A percentile compares a stretch with the other conserved stretches of the same genome.
These are phyloP conservation scores for Nanorana parkeri DNA, from an alignment of 2,113 vertebrate genomes.

Conservation along the genomic window DNA sequence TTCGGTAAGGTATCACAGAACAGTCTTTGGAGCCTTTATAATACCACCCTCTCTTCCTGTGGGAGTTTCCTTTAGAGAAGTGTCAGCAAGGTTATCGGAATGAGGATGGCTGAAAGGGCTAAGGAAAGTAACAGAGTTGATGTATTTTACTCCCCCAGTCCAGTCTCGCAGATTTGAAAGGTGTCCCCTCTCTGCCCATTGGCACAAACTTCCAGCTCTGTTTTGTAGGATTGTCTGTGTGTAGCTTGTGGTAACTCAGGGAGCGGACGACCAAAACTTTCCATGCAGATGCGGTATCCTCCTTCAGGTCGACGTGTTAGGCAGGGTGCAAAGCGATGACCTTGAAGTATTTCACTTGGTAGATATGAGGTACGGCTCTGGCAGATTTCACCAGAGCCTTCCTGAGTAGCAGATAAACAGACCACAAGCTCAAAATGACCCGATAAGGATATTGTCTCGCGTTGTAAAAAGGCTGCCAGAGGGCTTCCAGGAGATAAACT, in stretches of 20 bases:
- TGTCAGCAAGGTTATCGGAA: conserved; percentile 19
- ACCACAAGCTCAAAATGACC: conserved; percentile 89
- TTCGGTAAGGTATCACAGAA: conserved; percentile 39
- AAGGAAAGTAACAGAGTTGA: conserved; percentile 8
- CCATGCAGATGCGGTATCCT: conserved; percentile 84
- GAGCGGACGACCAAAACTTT: conserved; percentile 87
- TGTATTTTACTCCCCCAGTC: conserved; percentile 70
- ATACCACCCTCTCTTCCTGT: conserved; percentile 25
- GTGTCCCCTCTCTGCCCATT: conserved; percentile 82
- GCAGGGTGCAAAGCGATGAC: conserved; percentile 81
- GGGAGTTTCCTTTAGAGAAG: conserved; percentile 41
- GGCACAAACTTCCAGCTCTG: conserved; percentile 86
- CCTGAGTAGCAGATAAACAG: conserved; percentile 91
- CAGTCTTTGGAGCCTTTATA: conserved; percentile 40
- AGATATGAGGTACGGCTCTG: conserved; percentile 95
- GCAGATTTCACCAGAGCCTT: conserved; percentile 90
- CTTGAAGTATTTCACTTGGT: conserved; percentile 86
- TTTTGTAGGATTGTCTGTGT: conserved; percentile 80
- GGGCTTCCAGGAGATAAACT: conserved; percentile 84
- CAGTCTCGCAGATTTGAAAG: conserved; percentile 79
- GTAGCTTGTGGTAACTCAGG: conserved; percentile 71
- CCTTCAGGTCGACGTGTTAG: conserved; percentile 79
- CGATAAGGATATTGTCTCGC: conserved; percentile 69
- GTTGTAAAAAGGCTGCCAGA: conserved; percentile 79
- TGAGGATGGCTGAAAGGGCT: conserved; percentile 41